Conservation (phyloP, 23 tunicate genomes). For the Clavelina lepadiformis region DNA sequence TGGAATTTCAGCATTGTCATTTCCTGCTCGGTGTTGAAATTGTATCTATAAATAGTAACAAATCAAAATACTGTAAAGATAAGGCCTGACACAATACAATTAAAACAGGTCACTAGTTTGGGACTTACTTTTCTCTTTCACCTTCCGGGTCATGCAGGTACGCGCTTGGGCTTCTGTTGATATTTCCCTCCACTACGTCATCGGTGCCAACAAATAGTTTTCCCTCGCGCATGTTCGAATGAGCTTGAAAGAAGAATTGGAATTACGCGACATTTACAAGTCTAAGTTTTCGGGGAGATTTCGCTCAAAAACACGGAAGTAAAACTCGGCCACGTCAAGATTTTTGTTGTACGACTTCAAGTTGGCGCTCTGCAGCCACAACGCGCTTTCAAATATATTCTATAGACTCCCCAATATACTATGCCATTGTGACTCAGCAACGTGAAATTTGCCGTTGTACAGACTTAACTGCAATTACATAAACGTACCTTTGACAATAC, state of each 20-base stretch:
- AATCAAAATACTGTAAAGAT: not conserved
- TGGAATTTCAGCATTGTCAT: constrained; percentile 67
- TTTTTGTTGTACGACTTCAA: no score
- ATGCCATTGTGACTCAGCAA: no score
- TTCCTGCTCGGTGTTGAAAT: constrained; percentile 83
- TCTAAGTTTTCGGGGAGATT: no score
- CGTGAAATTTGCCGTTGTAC: no score
- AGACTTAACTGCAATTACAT: no score
- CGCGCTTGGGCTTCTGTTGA: constrained; percentile 91
- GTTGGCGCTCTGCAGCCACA: no score
- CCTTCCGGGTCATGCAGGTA: constrained; percentile 60
- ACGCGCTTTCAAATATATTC: no score
- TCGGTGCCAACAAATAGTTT: constrained; percentile 45
- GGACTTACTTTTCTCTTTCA: constrained; percentile 66
- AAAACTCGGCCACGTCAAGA: no score
- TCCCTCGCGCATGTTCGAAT: constrained; percentile 52
- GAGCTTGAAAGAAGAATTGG: constrained; percentile 72
- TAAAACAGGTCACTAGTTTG: not conserved
- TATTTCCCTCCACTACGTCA: constrained; percentile 77
- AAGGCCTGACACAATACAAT: not conserved
- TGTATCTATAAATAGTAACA: constrained; percentile 34
- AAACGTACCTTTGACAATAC: constrained; percentile 77
- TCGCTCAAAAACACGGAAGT: no score
- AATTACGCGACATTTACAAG: no score
- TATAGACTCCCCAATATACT: no score